These are phyloP conservation scores for Ciconia boyciana DNA, from an alignment of 2,113 vertebrate genomes.

Conservation along the genomic window DNA sequence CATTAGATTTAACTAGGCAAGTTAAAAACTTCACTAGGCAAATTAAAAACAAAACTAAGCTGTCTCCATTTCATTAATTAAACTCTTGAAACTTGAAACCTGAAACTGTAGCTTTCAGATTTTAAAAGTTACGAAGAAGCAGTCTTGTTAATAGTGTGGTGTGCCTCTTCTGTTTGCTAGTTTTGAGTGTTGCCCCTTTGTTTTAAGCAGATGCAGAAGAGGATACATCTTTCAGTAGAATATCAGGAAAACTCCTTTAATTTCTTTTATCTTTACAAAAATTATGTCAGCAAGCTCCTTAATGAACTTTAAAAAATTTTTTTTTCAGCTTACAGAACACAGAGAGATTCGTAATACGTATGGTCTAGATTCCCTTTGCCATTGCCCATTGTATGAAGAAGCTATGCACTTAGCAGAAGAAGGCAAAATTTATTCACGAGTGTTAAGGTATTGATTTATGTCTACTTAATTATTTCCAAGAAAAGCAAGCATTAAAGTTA, in stretches of 20 bases:
- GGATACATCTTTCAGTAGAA: background rate
- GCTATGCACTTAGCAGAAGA: slow-evolving; percentile 92
- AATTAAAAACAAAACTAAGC: background rate
- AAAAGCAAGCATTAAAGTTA: background rate
- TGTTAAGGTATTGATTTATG: slow-evolving; percentile 79
- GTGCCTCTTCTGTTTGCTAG: background rate
- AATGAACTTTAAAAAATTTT: background rate
- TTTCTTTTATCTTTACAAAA: background rate
- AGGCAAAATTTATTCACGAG: slow-evolving; percentile 89
- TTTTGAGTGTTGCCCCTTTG: background rate
- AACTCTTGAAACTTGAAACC: background rate
- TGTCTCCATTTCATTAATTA: background rate
- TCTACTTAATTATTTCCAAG: background rate
- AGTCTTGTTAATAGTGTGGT: background rate
- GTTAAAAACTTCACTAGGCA: background rate
- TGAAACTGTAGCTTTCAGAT: background rate
- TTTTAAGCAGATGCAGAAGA: background rate
- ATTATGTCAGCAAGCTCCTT: background rate
- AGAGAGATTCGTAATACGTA: slow-evolving; percentile 71
- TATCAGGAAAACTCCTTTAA: background rate
- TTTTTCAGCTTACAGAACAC: slow-evolving; percentile 82
- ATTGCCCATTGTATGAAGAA: slow-evolving; percentile 89
- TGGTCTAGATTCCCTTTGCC: slow-evolving; percentile 77
- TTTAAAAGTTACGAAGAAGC: background rate
- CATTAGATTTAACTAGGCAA: background rate